phyloP scores from a whole-genome alignment of 1,140 invertebrate species.

The Formica exsecta region DNA sequence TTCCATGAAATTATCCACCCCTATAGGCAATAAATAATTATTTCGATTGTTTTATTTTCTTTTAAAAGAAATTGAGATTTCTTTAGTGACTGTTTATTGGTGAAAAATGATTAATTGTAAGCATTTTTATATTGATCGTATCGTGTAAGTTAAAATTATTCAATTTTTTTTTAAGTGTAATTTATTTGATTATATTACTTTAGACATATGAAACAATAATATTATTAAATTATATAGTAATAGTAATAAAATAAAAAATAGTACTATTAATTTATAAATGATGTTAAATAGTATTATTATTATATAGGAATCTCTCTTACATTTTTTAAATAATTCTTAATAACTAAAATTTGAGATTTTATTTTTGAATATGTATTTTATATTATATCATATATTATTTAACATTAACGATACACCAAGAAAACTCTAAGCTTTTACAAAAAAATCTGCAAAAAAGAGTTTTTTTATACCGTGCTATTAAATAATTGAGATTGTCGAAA shows the following conservation, averaged over 20 bases:
- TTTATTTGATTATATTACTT: background rate
- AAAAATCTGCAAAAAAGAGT: background rate
- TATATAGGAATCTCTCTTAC: background rate
- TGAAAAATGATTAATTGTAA: background rate
- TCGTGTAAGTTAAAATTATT: background rate
- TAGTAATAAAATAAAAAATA: background rate
- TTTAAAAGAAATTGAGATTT: background rate
- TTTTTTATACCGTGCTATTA: background rate
- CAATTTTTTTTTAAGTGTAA: background rate
- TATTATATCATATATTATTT: slow-evolving; percentile 1
- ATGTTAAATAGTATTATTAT: slow-evolving; percentile 14
- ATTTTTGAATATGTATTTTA: background rate
- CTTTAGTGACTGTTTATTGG: background rate
- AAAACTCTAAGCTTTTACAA: background rate
- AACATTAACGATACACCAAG: background rate
- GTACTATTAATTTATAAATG: background rate
- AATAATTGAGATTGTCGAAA: background rate
- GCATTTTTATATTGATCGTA: background rate
- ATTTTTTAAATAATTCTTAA: background rate
- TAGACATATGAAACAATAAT: background rate
- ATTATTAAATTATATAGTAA: background rate
- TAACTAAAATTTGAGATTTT: slow-evolving; percentile 1
- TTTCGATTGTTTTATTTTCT: background rate
- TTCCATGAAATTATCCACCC: background rate
- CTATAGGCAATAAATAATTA: slow-evolving; percentile 4